Evolutionary conservation across 2,113 vertebrate species (phyloP), one percentile per base, ranked within the genome.

Genomic region (Channa maculata): DNA sequence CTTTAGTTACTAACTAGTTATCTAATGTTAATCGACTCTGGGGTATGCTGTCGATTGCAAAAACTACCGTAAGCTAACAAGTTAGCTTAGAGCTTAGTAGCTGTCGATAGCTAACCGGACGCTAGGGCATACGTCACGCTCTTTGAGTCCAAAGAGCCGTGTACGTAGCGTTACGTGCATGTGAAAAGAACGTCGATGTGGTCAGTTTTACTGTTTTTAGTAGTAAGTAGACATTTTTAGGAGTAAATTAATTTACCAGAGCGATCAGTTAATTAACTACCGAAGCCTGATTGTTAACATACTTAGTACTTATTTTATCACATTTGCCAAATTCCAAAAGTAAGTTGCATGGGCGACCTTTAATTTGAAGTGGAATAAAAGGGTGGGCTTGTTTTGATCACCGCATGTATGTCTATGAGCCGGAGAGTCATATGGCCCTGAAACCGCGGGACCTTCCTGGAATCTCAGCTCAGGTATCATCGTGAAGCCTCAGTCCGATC

Each of bases 81-180:
- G 24, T 24, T 90, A 88, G 89, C 90, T 75, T 48, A 50, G 67
- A 88, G 89, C 91, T 75, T 48, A 50, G 67, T 75, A 75, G 90
- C 85, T 91, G 92, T 88, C 90, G 90, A 82, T 91, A 92, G 89
- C 90, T 91, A 87, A 91, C 87, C 78, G 77, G 80, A 72, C 62
- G 50, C 70, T 24, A 75, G 54, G 33, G 24, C 11, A 45, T 64
- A 89, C 88, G 88, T 90, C 84, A 91, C 80, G 51, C 41, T 24
- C 24, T 24, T 24, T 57, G 45, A 15, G 59, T 64, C 41, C 44
- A 43, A 36, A 39, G 54, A 39, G 49, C 12, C 49, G 41, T 12
- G 6, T 50, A 15, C 37, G 24, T 24, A 24, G 24, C 24, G 24
- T 24, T 24, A 24, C 24, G 37, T 44, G 24, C 50, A 33, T 14